These are phyloP conservation scores for Thysanoteuthis rhombus DNA, from an alignment of 2,888 invertebrate species.

Conservation along the genomic window DNA sequence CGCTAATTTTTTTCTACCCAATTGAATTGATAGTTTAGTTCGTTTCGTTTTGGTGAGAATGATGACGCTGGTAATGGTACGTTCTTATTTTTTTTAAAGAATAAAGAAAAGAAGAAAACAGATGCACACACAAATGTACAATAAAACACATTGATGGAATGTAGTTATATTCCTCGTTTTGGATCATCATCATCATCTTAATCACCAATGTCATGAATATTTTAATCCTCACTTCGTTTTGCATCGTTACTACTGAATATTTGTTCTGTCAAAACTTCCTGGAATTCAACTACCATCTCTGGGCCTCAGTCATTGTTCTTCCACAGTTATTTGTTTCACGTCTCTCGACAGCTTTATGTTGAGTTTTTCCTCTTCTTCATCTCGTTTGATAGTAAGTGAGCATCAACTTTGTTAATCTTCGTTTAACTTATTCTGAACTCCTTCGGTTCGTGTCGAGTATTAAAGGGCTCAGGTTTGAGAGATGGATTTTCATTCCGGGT, in stretches of 20 bases:
- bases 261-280: not conserved
- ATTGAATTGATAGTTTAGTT: not conserved
- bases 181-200: not conserved
- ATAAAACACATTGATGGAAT: not conserved
- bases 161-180: not conserved
- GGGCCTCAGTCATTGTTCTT: too few relatives aligned
- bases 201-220: not conserved
- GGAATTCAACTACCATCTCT: not conserved
- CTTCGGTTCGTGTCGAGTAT: not conserved
- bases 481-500: not conserved
- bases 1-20: not conserved
- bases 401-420: not conserved
- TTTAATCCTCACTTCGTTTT: too few relatives aligned
- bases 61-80: not conserved
- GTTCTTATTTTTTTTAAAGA: not conserved
- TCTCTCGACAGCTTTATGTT: not conserved
- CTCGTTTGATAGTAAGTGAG: not conserved
- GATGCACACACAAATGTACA: not conserved
- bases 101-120: not conserved
- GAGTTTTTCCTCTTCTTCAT: not conserved
- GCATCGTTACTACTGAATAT: not conserved
- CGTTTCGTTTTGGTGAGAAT: not conserved
- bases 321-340: too few relatives aligned
- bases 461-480: not conserved
- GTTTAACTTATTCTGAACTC: not conserved